Base-by-base conservation (phyloP, 1,140 invertebrate genomes). In the Drosophila sechellia region DNA sequence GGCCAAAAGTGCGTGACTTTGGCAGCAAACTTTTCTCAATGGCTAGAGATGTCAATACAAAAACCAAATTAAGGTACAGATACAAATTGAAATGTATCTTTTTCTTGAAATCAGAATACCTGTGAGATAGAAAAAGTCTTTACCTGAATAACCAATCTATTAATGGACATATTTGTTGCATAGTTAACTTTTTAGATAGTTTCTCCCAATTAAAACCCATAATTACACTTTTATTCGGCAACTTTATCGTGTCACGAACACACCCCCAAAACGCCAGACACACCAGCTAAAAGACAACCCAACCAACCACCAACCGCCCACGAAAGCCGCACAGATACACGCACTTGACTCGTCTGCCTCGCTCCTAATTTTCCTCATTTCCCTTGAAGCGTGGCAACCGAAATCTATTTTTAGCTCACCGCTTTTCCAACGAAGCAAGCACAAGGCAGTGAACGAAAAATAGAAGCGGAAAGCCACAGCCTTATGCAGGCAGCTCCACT, bases 1-100 rank as follows among this genome's bases (percentile, higher is more conserved):
- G 73, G 76, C 83, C 73, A 65, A 76, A 85, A 75, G 81, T 85
- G 83, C 81, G 81, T 85, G 81, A 86, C 81, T 86, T 61, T 49
- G 49, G 25, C 63, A 53, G 63, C 34, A 71, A 68, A 66, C 59
- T 75, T 75, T 64, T 42, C 48, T 39, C 17, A 49, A 57, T 56
- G 43, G 27, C n/a, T 70, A 70, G 66, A 69, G 66, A 70, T 70
- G 66, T 52, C 31, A 52, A 52, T 15, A 2, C 5, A n/a, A 5
- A 5, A 27, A 40, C 11, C 17, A 11, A 3, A n/a, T 17, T 4
- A 31, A 31, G 13, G n/a, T 31, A 10, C 3, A 15, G n/a, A 39
- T 39, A 39, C 37, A 39, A 39, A 39, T 13, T 39, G 11, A 13
- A 13, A 12, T 39, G 3, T 2, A 39, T 13, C 3, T 13, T 13